phyloP scores from a whole-genome alignment of 2,113 vertebrate genomes.

The Cebidichthys violaceus region DNA sequence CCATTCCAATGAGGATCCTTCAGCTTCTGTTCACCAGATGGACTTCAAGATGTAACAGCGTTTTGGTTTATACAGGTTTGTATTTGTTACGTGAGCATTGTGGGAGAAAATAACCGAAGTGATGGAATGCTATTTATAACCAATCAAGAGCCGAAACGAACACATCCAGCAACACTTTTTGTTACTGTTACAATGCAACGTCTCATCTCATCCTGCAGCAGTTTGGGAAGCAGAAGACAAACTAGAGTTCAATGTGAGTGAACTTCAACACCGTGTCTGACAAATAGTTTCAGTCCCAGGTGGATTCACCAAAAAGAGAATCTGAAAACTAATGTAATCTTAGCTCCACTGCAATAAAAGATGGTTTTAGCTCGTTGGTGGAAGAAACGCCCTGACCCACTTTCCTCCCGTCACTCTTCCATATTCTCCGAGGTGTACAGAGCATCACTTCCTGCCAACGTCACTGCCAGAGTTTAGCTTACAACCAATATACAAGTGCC shows the following conservation, averaged over 20 bases:
- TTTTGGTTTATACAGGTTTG: constrained; percentile 7
- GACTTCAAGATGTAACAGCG: constrained; percentile 12
- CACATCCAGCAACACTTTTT: neutral
- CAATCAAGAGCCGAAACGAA: neutral
- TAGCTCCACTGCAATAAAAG: constrained; percentile 17
- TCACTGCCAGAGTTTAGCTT: neutral
- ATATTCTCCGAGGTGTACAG: neutral
- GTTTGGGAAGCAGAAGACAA: constrained; percentile 25
- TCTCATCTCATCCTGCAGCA: neutral
- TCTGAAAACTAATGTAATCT: neutral
- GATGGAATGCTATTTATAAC: neutral
- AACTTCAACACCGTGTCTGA: neutral
- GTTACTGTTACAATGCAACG: neutral
- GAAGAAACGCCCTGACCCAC: neutral
- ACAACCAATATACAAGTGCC: constrained; percentile 16
- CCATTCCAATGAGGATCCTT: constrained; percentile 63
- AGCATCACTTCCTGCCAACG: neutral
- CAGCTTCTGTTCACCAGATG: constrained; percentile 17
- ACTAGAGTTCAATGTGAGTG: constrained; percentile 8
- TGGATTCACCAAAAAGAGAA: constrained; percentile 29
- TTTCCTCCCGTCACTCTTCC: neutral
- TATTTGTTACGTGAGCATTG: constrained; percentile 5
- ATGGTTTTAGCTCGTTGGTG: neutral
- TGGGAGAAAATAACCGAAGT: constrained; percentile 5
- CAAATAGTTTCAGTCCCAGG: constrained; percentile 10